A percentile compares a stretch with the other conserved stretches of the same genome.
phyloP scores from a whole-genome alignment of 1,140 invertebrate genomes.

The Drosophila repletoides region DNA sequence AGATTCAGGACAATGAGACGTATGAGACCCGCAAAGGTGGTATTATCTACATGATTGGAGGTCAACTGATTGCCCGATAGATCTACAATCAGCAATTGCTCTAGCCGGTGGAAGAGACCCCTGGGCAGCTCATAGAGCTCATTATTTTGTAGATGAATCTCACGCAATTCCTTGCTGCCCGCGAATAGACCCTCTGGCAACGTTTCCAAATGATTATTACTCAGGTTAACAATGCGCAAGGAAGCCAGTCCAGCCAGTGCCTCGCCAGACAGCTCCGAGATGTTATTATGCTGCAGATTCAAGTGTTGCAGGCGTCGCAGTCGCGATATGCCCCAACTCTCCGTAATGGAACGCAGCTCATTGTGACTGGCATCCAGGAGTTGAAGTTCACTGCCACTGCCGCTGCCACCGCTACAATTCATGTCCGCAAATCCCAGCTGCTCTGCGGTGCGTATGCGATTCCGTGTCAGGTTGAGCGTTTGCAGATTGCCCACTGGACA shows the following conservation, averaged over 20 bases:
- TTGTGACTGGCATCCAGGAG: slow-evolving; percentile 91
- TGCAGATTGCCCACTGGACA: slow-evolving; percentile 91
- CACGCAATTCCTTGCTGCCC: slow-evolving; percentile 89
- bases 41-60: slow-evolving; percentile 91
- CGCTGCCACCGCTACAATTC: slow-evolving; percentile 83
- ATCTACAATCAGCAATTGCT: slow-evolving; percentile 92
- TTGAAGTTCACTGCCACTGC: slow-evolving; percentile 85
- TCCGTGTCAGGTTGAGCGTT: slow-evolving; percentile 91
- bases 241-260: slow-evolving; percentile 89
- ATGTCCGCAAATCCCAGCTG: slow-evolving; percentile 87
- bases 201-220: slow-evolving; percentile 90
- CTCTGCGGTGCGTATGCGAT: slow-evolving; percentile 89
- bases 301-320: slow-evolving; percentile 90
- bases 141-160: slow-evolving; percentile 92
- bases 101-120: slow-evolving; percentile 91
- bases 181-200: slow-evolving; percentile 91
- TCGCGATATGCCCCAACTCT: slow-evolving; percentile 88
- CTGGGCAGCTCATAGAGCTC: slow-evolving; percentile 90
- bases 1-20: slow-evolving; percentile 92
- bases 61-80: slow-evolving; percentile 93
- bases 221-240: slow-evolving; percentile 91
- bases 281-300: slow-evolving; percentile 91
- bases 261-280: slow-evolving; percentile 90
- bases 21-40: slow-evolving; percentile 92
- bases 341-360: slow-evolving; percentile 87